phyloP scores from a whole-genome alignment of 2,888 invertebrate genomes.

The Agapostemon virescens region DNA sequence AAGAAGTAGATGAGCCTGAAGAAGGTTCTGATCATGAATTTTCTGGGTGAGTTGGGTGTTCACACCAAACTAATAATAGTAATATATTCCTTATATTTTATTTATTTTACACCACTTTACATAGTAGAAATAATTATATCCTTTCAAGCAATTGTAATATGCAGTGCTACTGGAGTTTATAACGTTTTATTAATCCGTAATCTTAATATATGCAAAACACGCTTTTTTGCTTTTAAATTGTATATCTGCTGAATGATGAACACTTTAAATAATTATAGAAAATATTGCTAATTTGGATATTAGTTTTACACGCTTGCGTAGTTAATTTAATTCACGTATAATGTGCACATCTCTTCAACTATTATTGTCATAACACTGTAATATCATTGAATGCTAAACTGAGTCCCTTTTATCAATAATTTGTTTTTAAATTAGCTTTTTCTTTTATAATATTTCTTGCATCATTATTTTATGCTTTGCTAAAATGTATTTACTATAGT shows the following conservation, averaged over 20 bases:
- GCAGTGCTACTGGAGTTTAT: conserved; percentile 30
- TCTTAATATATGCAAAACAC: conserved; percentile 18
- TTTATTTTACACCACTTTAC: conserved; percentile 38
- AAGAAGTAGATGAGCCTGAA: conserved; percentile 78
- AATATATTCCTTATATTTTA: conserved; percentile 45
- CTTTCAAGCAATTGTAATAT: conserved; percentile 50
- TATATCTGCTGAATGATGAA: conserved; percentile 27
- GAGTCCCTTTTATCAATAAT: conserved; percentile 31
- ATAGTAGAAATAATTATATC: conserved; percentile 40
- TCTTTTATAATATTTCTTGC: conserved; percentile 29
- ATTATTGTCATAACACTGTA: conserved; percentile 26
- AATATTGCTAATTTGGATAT: conserved; percentile 24
- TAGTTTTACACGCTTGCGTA: conserved; percentile 45
- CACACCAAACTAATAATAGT: conserved; percentile 47
- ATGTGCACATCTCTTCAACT: conserved; percentile 36
- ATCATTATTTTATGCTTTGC: conserved; percentile 41
- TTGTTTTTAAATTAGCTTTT: conserved; percentile 36
- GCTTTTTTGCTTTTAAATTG: conserved; percentile 48
- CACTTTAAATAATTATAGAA: conserved; percentile 22
- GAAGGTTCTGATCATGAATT: conserved; percentile 79
- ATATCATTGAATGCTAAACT: conserved; percentile 38
- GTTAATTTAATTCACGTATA: conserved; percentile 37
- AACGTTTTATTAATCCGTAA: conserved; percentile 37
- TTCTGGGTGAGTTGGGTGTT: conserved; percentile 74
- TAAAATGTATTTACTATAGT: conserved; percentile 22